A percentile compares a stretch with the other conserved stretches of the same genome.
These are phyloP conservation scores for Chloebia gouldiae DNA, from an alignment of 2,113 vertebrate genomes.

Conservation along the genomic window DNA sequence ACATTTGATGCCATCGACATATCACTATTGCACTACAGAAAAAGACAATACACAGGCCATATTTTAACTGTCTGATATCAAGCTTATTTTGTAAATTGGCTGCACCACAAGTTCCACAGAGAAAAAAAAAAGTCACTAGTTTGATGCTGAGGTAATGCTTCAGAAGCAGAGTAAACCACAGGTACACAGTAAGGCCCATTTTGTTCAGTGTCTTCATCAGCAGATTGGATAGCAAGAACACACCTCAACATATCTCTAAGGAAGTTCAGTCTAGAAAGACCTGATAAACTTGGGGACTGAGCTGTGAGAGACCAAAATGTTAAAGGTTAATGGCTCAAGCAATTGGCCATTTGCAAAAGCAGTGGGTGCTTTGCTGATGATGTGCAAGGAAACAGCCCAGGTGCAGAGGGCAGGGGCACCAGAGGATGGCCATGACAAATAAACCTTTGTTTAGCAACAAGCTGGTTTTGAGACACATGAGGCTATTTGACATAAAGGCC, in stretches of 20 bases:
- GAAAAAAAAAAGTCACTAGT: neutral
- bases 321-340: neutral
- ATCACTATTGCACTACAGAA: neutral
- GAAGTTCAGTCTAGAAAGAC: neutral
- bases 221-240: neutral
- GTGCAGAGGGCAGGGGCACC: neutral
- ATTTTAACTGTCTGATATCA: neutral
- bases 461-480: neutral
- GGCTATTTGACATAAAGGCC: neutral
- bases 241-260: neutral
- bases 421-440: neutral
- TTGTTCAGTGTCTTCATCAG: neutral
- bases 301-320: neutral
- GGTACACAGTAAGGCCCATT: neutral
- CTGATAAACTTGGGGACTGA: neutral
- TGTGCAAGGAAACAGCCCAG: neutral
- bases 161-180: neutral
- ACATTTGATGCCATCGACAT: neutral
- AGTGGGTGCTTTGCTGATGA: neutral
- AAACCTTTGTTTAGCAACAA: neutral
- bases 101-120: neutral
- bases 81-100: neutral
- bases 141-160: neutral
- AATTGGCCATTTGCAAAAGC: neutral
- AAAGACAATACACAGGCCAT: neutral